Evolutionary conservation across 2,888 invertebrate genomes (phyloP), one percentile per base, ranked within the genome.

Genomic region (Parnassius orleans): DNA sequence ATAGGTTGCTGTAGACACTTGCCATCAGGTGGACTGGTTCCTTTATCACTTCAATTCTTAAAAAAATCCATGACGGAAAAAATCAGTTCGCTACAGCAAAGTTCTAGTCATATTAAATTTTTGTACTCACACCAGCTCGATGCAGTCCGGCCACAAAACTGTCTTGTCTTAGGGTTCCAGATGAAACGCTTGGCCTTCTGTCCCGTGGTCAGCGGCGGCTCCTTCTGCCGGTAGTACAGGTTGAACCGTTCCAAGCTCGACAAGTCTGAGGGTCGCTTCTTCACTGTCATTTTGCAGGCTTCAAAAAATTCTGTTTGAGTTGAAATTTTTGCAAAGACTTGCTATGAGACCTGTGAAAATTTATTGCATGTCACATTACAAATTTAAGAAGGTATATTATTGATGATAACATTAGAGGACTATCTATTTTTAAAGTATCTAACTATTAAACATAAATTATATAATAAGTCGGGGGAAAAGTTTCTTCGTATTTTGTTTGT

Each of bases 91-190:
- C 10, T n/a, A 12, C 5, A n/a, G n/a, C 5, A 46, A 10, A 11
- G 2, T 12, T 46, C n/a, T 11, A 9, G 46, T 10, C n/a, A 11
- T 14, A 48, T 48, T 48, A 11, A 51, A 24, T 10, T n/a, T 9
- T 19, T 51, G 33, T 58, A 94, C 96, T 96, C 86, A 97, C 97
- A 95, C 97, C 97, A 98, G 83, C 96, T 96, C 10, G 93, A 87
- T 15, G 93, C 94, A 9, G 95, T 96, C 73, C 97, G 92, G 60
- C 97, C 97, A 64, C 95, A 94, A 78, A 97, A 93, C 79, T 94
- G 93, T 73, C 92, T 94, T 9, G 94, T 95, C 76, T 95, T 94
- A 0, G 94, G 92, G 84, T 98, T 95, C 93, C 95, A 97, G 53
- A 97, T 77, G 88, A 95, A 96, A 70, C 93, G 85, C 78, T 93